Evolutionary conservation across 2,888 invertebrate species (phyloP), one percentile per base, ranked within the genome.

Genomic region (Caenorhabditis sinica): DNA sequence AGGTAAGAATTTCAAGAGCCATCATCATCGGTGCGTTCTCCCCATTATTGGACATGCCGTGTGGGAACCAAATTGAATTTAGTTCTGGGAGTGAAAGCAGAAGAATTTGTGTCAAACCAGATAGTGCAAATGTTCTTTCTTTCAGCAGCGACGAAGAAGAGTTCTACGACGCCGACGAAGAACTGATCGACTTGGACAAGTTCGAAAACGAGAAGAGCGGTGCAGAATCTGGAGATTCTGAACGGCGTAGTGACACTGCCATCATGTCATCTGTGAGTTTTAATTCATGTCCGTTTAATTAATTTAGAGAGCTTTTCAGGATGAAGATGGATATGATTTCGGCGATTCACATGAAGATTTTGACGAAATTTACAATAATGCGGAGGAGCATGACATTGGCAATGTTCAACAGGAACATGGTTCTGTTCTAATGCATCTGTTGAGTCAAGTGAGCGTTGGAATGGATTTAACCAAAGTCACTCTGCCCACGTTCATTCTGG

Each of bases 401-500:
- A 88, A 88, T 81, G 96, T 98, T 95, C 97, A 98, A 94, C 97
- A 98, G 94, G 96, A 95, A 92, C 98, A 99, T 93, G 98, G 98
- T 72, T 97, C 97, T 65, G 97, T 99, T 90, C 96, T 99, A 91
- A 96, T 96, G 82, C 98, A 99, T 94, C 95, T 99, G 69, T 94
- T 99, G 89, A 97, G 97, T 1, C 66, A 92, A 90, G 97, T 98
- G 87, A 96, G 97, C 94, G 97, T 98, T 92, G 98, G 98, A 86
- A 99, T 99, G 99, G 99, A 99, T 94, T 95, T 99, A 93, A 99
- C 99, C 15, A 99, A 98, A 95, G 97, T 97, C 85, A 97, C 97
- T 72, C 94, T 99, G 87, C 99, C 99, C 28, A 99, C 99, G 33
- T 99, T 99, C 93, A 99, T 99, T 90, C 94, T 99, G 90, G 99